Percentiles rank a stretch among this genome's conserved stretches.
Evolutionary conservation across 2,113 vertebrate genomes (phyloP).

Genomic region (Eolophus roseicapilla): DNA sequence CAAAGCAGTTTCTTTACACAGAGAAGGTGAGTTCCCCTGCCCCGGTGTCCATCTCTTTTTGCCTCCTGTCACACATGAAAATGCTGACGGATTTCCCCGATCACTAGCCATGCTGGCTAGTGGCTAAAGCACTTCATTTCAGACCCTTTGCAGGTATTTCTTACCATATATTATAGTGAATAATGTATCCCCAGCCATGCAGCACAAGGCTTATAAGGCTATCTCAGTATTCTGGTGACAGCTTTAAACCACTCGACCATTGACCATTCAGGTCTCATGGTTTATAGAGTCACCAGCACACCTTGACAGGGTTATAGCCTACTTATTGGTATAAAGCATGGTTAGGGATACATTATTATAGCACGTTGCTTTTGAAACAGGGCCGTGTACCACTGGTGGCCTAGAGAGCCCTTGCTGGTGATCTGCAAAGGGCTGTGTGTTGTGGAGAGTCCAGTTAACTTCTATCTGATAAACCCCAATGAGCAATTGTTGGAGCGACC

Average conservation of each 20-base stretch:
- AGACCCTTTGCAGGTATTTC: conserved; percentile 60
- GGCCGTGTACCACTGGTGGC: conserved; percentile 12
- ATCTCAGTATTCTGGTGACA: conserved; percentile 73
- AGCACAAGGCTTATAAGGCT: conserved; percentile 69
- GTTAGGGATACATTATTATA: conserved; percentile 72
- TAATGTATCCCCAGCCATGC: conserved; percentile 71
- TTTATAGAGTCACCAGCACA: conserved; percentile 73
- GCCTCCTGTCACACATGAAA: conserved; percentile 31
- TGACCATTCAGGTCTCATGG: conserved; percentile 73
- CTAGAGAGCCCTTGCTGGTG: conserved; percentile 36
- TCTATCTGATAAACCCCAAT: not conserved
- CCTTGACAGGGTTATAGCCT: conserved; percentile 73
- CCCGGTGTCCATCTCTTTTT: not conserved
- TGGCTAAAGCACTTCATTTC: conserved; percentile 69
- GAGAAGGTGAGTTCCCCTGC: not conserved
- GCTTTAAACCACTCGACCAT: conserved; percentile 74
- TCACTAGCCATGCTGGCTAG: conserved; percentile 69
- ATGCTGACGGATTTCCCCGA: conserved; percentile 58
- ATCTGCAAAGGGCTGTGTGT: conserved; percentile 7
- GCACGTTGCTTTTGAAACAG: conserved; percentile 53
- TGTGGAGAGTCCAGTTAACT: not conserved
- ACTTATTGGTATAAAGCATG: conserved; percentile 73
- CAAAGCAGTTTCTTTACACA: not conserved
- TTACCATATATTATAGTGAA: conserved; percentile 72
- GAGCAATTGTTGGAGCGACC: not conserved